Evolutionary conservation across 2,113 vertebrate genomes (phyloP).

Genomic region (Falco punctatus): DNA sequence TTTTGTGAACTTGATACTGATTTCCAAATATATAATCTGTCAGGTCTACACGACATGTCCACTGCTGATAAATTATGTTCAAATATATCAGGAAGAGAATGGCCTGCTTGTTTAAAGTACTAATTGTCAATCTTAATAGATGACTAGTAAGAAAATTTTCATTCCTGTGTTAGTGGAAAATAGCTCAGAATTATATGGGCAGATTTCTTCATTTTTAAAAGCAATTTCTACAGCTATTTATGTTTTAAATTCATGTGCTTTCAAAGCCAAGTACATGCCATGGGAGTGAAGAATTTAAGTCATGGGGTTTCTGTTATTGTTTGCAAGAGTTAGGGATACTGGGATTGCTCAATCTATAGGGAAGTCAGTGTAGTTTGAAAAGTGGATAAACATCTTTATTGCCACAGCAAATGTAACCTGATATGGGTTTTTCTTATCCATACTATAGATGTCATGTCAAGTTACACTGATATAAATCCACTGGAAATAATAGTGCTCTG

Average conservation of each 20-base stretch:
- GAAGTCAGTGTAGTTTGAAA: background rate
- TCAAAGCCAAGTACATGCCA: background rate
- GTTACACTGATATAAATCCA: background rate
- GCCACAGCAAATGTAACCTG: background rate
- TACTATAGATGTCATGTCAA: background rate
- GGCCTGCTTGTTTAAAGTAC: background rate
- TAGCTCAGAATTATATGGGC: background rate
- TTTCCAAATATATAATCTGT: background rate
- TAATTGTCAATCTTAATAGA: background rate
- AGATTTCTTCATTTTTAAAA: background rate
- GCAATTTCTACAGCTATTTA: background rate
- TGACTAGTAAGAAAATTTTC: background rate
- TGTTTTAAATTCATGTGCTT: background rate
- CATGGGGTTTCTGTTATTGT: background rate
- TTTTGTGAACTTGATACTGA: background rate
- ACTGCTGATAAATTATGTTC: background rate
- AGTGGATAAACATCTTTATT: conserved; percentile 20
- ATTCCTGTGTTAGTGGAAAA: background rate
- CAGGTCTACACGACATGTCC: background rate
- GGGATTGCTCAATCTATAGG: background rate
- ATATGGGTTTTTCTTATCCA: conserved; percentile 27
- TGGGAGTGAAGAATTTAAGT: background rate
- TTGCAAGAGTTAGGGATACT: background rate
- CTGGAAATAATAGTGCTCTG: background rate
- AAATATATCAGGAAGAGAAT: background rate